phyloP scores from a whole-genome alignment of 2,888 invertebrate genomes.

The Hypsopygia costalis region DNA sequence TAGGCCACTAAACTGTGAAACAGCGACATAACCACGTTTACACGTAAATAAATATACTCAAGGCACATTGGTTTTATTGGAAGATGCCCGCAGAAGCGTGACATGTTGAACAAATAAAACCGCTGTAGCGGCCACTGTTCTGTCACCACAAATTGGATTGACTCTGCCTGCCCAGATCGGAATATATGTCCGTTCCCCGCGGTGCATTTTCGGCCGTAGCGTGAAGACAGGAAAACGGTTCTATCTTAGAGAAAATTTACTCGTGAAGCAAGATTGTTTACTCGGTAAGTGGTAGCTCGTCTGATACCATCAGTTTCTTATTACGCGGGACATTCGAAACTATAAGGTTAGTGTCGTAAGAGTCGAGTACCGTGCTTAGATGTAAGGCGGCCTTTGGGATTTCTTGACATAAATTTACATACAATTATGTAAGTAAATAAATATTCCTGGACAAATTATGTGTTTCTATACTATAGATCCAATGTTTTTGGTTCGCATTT shows the following conservation, averaged over 20 bases:
- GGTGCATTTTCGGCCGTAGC: constrained; percentile 32
- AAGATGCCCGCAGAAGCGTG: constrained; percentile 25
- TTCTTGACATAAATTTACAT: too few relatives aligned
- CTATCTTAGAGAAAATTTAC: constrained; percentile 2
- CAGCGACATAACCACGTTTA: constrained; percentile 17
- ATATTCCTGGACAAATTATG: too few relatives aligned
- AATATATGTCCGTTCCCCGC: constrained; percentile 38
- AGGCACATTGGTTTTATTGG: constrained; percentile 33
- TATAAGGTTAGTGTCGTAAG: too few relatives aligned
- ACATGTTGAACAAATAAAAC: constrained; percentile 56
- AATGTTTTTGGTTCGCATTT: too few relatives aligned
- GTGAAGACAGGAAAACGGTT: constrained; percentile 17
- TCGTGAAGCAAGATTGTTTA: constrained; percentile 4
- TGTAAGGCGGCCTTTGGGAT: too few relatives aligned
- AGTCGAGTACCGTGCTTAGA: too few relatives aligned
- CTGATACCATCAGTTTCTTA: background rate
- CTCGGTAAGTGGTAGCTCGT: background rate
- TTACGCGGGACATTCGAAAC: background rate
- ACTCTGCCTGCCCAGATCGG: constrained; percentile 43
- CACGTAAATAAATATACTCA: constrained; percentile 25
- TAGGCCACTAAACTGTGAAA: constrained; percentile 10
- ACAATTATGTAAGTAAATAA: too few relatives aligned
- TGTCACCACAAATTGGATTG: constrained; percentile 64
- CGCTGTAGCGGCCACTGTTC: constrained; percentile 45
- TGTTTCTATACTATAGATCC: too few relatives aligned